Evolutionary conservation across 2,888 invertebrate genomes (phyloP).

Genomic region (Troides helena): DNA sequence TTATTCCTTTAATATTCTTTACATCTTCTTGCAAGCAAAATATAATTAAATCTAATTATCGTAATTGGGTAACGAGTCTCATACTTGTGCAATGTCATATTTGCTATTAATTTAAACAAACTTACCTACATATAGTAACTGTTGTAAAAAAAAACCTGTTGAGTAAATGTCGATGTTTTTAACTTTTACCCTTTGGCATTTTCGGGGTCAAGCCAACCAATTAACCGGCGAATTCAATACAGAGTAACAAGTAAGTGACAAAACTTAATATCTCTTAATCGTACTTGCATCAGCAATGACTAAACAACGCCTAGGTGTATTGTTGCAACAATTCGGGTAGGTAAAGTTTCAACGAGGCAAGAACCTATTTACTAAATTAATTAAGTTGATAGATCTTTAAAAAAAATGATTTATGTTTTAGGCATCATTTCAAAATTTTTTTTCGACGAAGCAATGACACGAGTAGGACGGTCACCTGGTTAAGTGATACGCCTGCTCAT

Average conservation of each 20-base stretch:
- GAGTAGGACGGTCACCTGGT: too few relatives aligned
- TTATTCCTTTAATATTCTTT: background rate
- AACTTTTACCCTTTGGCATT: constrained; percentile 29
- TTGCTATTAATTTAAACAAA: background rate
- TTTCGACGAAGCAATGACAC: too few relatives aligned
- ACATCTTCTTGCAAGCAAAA: background rate
- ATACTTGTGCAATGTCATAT: constrained; percentile 17
- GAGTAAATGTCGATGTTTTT: constrained; percentile 29
- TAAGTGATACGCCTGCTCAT: too few relatives aligned
- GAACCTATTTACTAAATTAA: too few relatives aligned
- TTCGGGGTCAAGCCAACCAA: constrained; percentile 27
- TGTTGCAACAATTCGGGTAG: background rate
- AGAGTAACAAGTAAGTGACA: constrained; percentile 28
- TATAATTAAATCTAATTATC: constrained; percentile 12
- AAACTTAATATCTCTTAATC: constrained; percentile 28
- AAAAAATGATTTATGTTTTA: too few relatives aligned
- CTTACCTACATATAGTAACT: constrained; percentile 6
- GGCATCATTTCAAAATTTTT: too few relatives aligned
- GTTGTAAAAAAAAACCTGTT: constrained; percentile 24
- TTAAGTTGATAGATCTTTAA: too few relatives aligned
- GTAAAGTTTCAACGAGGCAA: background rate
- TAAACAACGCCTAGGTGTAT: background rate
- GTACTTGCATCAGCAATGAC: constrained; percentile 9
- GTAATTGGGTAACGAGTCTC: constrained; percentile 16
- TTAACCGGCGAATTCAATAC: constrained; percentile 28